Evolutionary conservation across 2,113 vertebrate species (phyloP).

Genomic region (Rousettus leschenaultii): DNA sequence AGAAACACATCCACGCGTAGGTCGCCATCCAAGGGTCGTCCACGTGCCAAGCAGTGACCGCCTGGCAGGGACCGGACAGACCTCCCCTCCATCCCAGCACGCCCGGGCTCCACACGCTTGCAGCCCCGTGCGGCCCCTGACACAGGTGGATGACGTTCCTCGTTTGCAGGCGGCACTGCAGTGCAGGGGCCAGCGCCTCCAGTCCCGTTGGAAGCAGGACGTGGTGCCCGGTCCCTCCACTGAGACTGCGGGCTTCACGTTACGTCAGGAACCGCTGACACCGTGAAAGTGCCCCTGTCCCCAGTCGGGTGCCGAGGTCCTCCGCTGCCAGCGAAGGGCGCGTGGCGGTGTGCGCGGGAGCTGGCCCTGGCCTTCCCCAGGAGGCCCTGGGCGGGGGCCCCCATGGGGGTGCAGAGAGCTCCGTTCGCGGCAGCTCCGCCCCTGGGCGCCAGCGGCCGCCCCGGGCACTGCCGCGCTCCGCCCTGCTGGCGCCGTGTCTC

Average conservation of each 20-base stretch:
- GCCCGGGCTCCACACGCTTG: accelerated
- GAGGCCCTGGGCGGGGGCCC: neutral
- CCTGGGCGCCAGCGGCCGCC: too few species aligned
- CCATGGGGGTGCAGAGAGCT: too few species aligned
- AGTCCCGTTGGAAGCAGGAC: neutral
- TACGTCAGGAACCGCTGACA: neutral
- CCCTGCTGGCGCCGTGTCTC: accelerated
- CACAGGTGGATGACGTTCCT: neutral
- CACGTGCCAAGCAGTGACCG: neutral
- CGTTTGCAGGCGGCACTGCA: neutral
- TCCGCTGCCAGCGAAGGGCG: neutral
- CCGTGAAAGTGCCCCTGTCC: accelerated
- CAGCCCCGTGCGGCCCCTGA: neutral
- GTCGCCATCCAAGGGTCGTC: neutral
- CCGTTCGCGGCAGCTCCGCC: too few species aligned
- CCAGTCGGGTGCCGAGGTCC: neutral
- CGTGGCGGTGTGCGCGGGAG: accelerated
- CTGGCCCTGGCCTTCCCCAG: neutral
- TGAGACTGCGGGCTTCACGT: too few species aligned
- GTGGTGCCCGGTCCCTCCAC: accelerated
- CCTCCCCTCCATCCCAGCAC: neutral
- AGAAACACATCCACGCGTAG: neutral
- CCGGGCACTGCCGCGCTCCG: neutral
- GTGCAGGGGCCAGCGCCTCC: neutral
- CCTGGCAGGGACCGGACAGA: neutral